These are phyloP conservation scores for Galerucella pusilla DNA, from an alignment of 2,888 invertebrate species.

Conservation along the genomic window DNA sequence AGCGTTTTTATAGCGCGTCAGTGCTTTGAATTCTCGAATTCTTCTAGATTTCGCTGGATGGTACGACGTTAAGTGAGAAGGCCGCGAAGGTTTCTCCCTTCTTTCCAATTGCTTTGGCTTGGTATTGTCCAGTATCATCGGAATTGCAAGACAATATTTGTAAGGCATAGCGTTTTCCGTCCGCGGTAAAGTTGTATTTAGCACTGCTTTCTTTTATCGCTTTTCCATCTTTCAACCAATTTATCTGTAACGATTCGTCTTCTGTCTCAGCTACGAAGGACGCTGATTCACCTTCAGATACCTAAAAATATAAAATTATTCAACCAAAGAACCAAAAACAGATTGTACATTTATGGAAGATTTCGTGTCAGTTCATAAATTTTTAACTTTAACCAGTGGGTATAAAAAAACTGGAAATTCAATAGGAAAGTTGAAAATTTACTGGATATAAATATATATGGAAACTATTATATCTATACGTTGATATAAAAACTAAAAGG, in stretches of 20 bases:
- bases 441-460: no score
- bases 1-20: conserved; percentile 51
- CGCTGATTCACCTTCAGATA: conserved; percentile 82
- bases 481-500: no score
- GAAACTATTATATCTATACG: no score
- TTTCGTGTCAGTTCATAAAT: no score
- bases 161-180: conserved; percentile 82
- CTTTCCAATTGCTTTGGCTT: conserved; percentile 85
- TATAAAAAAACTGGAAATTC: no score
- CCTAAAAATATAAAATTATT: conserved; percentile 32
- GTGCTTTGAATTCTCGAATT: conserved; percentile 47
- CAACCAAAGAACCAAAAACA: no score
- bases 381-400: no score
- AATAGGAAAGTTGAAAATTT: no score
- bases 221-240: conserved; percentile 94
- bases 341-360: no score
- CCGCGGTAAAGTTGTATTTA: conserved; percentile 84
- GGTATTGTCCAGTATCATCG: conserved; percentile 89
- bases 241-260: conserved; percentile 75
- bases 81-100: conserved; percentile 87
- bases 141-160: conserved; percentile 80
- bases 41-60: conserved; percentile 66
- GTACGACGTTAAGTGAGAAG: conserved; percentile 86
- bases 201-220: conserved; percentile 83
- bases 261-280: conserved; percentile 85